phyloP scores from a whole-genome alignment of 2,888 invertebrate genomes.

The Polylopha cassiicola region DNA sequence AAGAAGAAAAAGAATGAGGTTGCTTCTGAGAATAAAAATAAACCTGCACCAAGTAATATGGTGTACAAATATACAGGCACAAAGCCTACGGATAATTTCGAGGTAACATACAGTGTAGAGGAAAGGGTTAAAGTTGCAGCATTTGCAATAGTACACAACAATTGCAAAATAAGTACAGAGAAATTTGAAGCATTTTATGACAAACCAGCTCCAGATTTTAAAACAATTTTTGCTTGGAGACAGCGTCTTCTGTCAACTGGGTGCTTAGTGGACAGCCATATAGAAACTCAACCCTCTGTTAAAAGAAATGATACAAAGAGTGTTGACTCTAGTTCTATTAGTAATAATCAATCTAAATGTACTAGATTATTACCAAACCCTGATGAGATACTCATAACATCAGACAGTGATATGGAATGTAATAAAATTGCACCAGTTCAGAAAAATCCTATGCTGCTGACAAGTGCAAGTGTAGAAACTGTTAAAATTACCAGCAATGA shows the following conservation, averaged over 20 bases:
- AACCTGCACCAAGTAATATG: conserved; percentile 64
- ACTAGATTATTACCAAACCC: conserved; percentile 49
- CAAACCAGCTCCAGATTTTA: conserved; percentile 70
- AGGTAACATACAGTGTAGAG: conserved; percentile 60
- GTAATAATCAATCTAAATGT: conserved; percentile 2
- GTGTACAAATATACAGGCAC: conserved; percentile 55
- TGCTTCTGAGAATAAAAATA: conserved; percentile 65
- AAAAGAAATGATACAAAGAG: too few species aligned
- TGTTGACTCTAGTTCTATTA: conserved; percentile 9
- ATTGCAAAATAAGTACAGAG: conserved; percentile 62
- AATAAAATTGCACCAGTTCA: conserved; percentile 28
- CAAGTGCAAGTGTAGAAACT: conserved; percentile 61
- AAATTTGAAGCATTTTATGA: conserved; percentile 60
- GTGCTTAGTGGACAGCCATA: conserved; percentile 62
- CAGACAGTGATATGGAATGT: conserved; percentile 52
- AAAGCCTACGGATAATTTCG: conserved; percentile 50
- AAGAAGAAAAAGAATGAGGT: conserved; percentile 46
- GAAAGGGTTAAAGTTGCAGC: conserved; percentile 65
- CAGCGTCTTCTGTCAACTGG: conserved; percentile 59
- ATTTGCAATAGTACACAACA: conserved; percentile 63
- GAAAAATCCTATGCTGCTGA: conserved; percentile 30
- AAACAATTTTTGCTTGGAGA: conserved; percentile 69
- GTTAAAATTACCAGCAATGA: conserved; percentile 40
- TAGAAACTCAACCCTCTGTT: conserved; percentile 32
- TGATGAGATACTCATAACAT: conserved; percentile 57